Conservation (phyloP, 2,113 vertebrate genomes). For the Sylvia atricapilla region DNA sequence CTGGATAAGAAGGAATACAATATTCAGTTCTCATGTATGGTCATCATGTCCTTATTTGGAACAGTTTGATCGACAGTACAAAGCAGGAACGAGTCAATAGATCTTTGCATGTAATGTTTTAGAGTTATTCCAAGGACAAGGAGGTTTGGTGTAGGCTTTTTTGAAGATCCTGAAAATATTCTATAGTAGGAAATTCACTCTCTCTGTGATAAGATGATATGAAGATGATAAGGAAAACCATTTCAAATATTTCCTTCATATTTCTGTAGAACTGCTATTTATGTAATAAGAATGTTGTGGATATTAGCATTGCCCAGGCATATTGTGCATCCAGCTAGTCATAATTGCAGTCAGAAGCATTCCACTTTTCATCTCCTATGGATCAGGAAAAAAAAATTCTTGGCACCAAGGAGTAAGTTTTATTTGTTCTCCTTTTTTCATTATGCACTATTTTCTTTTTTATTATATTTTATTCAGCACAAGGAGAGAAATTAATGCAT, state of each 20-base stretch:
- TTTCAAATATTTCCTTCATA: neutral
- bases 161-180: neutral
- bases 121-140: neutral
- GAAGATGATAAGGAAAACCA: neutral
- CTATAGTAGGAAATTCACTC: neutral
- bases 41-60: neutral
- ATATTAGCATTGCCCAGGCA: neutral
- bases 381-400: neutral
- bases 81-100: neutral
- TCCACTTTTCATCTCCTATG: neutral
- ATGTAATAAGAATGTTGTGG: neutral
- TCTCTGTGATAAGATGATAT: neutral
- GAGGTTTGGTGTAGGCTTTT: neutral
- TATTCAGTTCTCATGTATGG: neutral
- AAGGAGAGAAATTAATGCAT: neutral
- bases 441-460: neutral
- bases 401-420: neutral
- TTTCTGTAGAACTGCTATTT: neutral
- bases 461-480: neutral
- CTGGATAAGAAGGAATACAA: neutral
- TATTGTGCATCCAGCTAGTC: neutral
- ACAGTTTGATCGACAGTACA: neutral
- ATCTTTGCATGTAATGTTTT: neutral
- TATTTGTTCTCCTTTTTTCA: neutral
- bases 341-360: neutral